Conservation (phyloP, 2,888 invertebrate genomes). For the Cremastobaeus sp. region DNA sequence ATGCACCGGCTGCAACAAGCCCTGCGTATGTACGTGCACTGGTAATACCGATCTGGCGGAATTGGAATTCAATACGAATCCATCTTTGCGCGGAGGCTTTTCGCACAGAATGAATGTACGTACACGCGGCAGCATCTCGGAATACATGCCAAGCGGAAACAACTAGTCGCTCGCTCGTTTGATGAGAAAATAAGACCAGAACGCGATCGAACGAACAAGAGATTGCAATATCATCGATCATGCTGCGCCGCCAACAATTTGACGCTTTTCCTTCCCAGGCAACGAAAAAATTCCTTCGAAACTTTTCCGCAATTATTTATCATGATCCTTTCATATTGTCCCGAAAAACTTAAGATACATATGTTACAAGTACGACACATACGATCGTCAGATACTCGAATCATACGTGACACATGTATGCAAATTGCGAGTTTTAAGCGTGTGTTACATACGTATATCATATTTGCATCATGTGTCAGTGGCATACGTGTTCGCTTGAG, state of each 20-base stretch:
- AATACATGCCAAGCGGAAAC: conserved; percentile 34
- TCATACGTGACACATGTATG: too few species aligned
- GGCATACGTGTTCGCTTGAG: too few species aligned
- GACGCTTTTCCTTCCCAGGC: conserved; percentile 17
- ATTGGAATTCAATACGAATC: conserved; percentile 57
- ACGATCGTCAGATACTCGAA: too few species aligned
- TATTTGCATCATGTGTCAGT: too few species aligned
- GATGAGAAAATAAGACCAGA: conserved; percentile 48
- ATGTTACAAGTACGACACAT: too few species aligned
- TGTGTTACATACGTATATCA: too few species aligned
- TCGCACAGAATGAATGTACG: conserved; percentile 40
- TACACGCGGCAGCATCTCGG: conserved; percentile 15
- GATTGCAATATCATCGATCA: conserved; percentile 26
- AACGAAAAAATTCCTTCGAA: background rate
- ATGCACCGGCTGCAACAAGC: conserved; percentile 32
- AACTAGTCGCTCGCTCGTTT: conserved; percentile 29
- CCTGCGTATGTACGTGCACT: conserved; percentile 17
- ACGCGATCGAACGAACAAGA: conserved; percentile 14
- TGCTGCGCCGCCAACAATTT: conserved; percentile 8
- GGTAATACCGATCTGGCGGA: conserved; percentile 35
- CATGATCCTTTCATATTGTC: too few species aligned
- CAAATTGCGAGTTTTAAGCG: too few species aligned
- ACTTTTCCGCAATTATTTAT: conserved; percentile 17
- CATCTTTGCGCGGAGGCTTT: conserved; percentile 39
- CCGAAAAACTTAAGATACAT: too few species aligned